Evolutionary conservation across 23 tunicate species (phyloP).

Genomic region (Diplosoma virens): DNA sequence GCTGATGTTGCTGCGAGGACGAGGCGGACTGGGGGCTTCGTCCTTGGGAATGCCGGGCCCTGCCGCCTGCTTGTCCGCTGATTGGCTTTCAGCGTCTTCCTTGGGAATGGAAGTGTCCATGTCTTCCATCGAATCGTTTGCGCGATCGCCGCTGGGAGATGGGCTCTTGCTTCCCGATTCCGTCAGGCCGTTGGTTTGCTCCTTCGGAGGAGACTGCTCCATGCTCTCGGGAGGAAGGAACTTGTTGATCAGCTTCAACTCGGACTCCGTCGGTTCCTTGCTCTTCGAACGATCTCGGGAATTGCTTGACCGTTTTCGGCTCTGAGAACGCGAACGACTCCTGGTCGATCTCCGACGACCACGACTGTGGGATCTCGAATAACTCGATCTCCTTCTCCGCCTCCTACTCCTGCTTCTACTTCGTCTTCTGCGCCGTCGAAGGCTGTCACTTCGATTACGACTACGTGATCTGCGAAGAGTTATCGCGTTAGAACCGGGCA

Average conservation of each 20-base stretch:
- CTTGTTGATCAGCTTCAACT: too few relatives aligned
- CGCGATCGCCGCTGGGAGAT: not conserved
- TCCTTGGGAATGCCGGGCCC: too few relatives aligned
- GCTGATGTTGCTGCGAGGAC: too few relatives aligned
- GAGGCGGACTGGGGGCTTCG: too few relatives aligned
- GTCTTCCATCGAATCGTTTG: not conserved
- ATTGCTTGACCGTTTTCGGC: not conserved
- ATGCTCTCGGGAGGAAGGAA: too few relatives aligned
- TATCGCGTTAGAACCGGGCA: too few relatives aligned
- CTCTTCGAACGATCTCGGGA: not conserved
- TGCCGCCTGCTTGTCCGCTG: too few relatives aligned
- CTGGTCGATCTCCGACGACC: not conserved
- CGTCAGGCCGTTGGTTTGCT: not conserved
- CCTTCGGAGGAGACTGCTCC: too few relatives aligned
- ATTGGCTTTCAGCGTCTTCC: too few relatives aligned
- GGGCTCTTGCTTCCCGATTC: not conserved
- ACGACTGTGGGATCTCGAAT: constrained; percentile 8
- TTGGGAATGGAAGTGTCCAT: not conserved
- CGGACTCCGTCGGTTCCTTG: not conserved
- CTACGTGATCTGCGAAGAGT: constrained; percentile 1
- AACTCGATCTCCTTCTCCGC: not conserved
- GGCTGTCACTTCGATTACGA: not conserved
- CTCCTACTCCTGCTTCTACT: not conserved
- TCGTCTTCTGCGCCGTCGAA: not conserved
- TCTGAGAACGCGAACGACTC: not conserved